Evolutionary conservation across 1,140 invertebrate species (phyloP).

Genomic region (Caerostris darwini): DNA sequence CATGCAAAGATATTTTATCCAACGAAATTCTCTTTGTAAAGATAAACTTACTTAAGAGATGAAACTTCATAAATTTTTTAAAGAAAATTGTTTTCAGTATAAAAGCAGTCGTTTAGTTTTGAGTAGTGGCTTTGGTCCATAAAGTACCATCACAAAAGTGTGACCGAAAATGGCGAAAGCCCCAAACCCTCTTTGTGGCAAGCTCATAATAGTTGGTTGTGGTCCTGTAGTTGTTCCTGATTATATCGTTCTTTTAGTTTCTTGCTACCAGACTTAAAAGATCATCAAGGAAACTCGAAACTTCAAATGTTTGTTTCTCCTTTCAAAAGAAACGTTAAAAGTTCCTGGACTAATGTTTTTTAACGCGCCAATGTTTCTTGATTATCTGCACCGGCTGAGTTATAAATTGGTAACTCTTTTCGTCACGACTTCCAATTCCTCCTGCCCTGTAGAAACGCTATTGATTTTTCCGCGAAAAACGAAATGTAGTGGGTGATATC

Average conservation of each 20-base stretch:
- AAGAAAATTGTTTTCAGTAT: too few species aligned
- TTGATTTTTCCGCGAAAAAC: background rate
- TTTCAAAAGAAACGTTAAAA: slow-evolving; percentile 59
- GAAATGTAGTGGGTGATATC: slow-evolving; percentile 4
- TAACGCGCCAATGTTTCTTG: slow-evolving; percentile 56
- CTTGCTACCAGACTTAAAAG: slow-evolving; percentile 58
- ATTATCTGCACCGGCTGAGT: slow-evolving; percentile 3
- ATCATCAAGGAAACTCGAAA: slow-evolving; percentile 73
- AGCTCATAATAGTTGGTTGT: slow-evolving; percentile 43
- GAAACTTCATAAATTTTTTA: too few species aligned
- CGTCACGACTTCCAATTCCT: background rate
- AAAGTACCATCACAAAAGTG: background rate
- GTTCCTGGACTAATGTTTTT: slow-evolving; percentile 56
- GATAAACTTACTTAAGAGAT: too few species aligned
- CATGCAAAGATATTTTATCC: too few species aligned
- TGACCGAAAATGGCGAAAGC: slow-evolving; percentile 8
- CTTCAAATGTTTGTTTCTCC: slow-evolving; percentile 71
- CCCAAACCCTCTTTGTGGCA: background rate
- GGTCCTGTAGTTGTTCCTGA: slow-evolving; percentile 61
- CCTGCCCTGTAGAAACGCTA: background rate
- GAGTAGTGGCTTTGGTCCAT: too few species aligned
- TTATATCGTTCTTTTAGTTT: slow-evolving; percentile 65
- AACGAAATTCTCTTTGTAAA: too few species aligned
- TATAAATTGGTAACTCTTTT: slow-evolving; percentile 31
- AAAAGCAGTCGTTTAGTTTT: too few species aligned